Percentiles rank a stretch among this genome's conserved stretches.
Evolutionary conservation across 2,888 invertebrate genomes (phyloP).

Genomic region (Andrena bicolor): DNA sequence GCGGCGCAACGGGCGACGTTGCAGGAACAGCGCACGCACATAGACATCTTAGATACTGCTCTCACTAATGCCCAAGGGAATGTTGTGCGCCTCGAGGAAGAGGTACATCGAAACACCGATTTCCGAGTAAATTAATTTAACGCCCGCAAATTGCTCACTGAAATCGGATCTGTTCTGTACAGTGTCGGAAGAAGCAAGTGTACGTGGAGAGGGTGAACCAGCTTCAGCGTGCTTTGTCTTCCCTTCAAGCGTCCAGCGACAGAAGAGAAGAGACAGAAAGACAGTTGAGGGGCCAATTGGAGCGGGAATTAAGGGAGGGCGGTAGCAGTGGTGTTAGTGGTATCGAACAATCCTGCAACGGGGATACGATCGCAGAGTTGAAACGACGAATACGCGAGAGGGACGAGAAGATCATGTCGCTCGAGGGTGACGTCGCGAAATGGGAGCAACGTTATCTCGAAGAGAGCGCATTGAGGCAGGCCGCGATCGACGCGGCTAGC

Average conservation of each 20-base stretch:
- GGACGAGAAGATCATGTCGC: conserved; percentile 90
- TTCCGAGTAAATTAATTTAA: not conserved
- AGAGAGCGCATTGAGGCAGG: conserved; percentile 92
- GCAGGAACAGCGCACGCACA: conserved; percentile 96
- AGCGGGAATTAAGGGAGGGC: conserved; percentile 91
- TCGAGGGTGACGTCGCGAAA: conserved; percentile 93
- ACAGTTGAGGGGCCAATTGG: conserved; percentile 93
- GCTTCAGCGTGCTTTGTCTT: conserved; percentile 92
- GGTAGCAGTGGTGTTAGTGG: conserved; percentile 78
- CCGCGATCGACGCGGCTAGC: conserved; percentile 92
- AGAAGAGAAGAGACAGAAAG: conserved; percentile 94
- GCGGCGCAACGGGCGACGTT: conserved; percentile 95
- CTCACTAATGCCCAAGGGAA: conserved; percentile 96
- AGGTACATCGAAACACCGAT: conserved; percentile 86
- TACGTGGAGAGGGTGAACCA: conserved; percentile 94
- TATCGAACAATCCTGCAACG: conserved; percentile 84
- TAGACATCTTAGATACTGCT: conserved; percentile 96
- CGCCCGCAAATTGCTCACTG: not conserved
- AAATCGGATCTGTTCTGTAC: conserved; percentile 57
- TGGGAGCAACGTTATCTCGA: conserved; percentile 95
- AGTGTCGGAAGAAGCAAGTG: conserved; percentile 94
- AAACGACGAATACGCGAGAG: conserved; percentile 89
- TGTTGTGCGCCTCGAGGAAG: conserved; percentile 94
- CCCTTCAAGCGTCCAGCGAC: conserved; percentile 93
- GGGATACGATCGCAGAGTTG: conserved; percentile 88